Evolutionary conservation across 2,888 invertebrate species (phyloP), one percentile per base, ranked within the genome.

Genomic region (Bhutanitis thaidina): DNA sequence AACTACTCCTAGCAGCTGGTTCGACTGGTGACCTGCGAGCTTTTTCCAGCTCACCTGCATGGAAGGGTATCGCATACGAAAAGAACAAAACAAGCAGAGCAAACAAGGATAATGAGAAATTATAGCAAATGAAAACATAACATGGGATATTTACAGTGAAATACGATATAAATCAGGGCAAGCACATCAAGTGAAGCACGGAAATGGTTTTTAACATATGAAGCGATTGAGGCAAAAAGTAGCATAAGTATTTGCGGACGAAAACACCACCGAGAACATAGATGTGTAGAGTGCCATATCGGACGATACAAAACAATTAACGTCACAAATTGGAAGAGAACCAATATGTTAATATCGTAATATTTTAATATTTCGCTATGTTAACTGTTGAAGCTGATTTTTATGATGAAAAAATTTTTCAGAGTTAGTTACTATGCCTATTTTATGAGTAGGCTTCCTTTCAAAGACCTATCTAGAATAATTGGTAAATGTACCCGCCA

Each of bases 1-100:
- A 69, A 94, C 93, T 77, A 94, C 91, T 66, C 93, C 93, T 77
- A 92, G 80, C 62, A 94, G 88, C 77, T 91, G 92, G 66, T 90
- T 91, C 60, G 92, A 90, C 55, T 91, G 90, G 47, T 88, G 91
- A 60, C 91, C 91, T 45, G 92, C 91, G 59, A 93, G 77, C 77
- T 92, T 92, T 84, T 92, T 92, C 94, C 94, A 94, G 70, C 90
- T 91, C 57, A 91, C 91, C 85, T 90, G 74, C 62, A 74, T 59
- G 74, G 61, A 53, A 68, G 64, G 46, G 50, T 36, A 56, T 34
- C 55, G 58, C 60, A 61, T 58, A 58, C 56, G 54, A 52, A 49
- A 48, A 60, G 59, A 49, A 30, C 34, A 47, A 44, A 56, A 51
- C 51, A 52, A 49, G 49, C 39, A 56, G 37, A 52, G 62, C 60